These are phyloP conservation scores for Mylabris phalerata DNA, from an alignment of 1,140 invertebrate genomes.

Conservation along the genomic window DNA sequence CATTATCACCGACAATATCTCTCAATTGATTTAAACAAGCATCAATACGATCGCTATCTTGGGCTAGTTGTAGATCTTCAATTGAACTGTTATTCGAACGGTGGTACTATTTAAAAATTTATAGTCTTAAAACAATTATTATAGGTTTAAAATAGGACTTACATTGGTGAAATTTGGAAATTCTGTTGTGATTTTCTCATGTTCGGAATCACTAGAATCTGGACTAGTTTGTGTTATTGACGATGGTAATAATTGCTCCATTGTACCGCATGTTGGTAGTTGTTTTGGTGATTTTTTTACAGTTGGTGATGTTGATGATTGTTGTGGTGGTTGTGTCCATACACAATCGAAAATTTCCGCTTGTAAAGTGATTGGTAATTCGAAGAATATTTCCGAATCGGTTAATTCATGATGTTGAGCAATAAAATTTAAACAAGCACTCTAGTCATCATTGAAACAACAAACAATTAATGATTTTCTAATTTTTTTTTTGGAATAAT, in stretches of 20 bases:
- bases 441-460: conserved; percentile 12
- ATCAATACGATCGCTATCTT: conserved; percentile 43
- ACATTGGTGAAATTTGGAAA: conserved; percentile 7
- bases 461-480: conserved; percentile 11
- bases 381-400: conserved; percentile 55
- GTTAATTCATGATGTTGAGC: conserved; percentile 51
- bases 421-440: conserved; percentile 47
- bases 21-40: conserved; percentile 46
- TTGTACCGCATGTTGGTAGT: conserved; percentile 13
- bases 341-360: conserved; percentile 50
- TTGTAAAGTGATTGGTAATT: conserved; percentile 55
- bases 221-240: conserved; percentile 8
- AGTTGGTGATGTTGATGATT: conserved; percentile 11
- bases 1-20: conserved; percentile 49
- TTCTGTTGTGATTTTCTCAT: conserved; percentile 3
- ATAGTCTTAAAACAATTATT: too few relatives aligned
- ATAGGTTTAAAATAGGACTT: neutral
- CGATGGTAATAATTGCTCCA: conserved; percentile 17
- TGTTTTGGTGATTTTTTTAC: neutral
- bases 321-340: conserved; percentile 36
- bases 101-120: neutral
- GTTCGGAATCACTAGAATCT: conserved; percentile 16
- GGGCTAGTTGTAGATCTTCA: conserved; percentile 31
- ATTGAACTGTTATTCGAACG: conserved; percentile 28
- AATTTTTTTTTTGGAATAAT: neutral